Conservation (phyloP, 2,888 invertebrate genomes). For the Napeogenes inachia region DNA sequence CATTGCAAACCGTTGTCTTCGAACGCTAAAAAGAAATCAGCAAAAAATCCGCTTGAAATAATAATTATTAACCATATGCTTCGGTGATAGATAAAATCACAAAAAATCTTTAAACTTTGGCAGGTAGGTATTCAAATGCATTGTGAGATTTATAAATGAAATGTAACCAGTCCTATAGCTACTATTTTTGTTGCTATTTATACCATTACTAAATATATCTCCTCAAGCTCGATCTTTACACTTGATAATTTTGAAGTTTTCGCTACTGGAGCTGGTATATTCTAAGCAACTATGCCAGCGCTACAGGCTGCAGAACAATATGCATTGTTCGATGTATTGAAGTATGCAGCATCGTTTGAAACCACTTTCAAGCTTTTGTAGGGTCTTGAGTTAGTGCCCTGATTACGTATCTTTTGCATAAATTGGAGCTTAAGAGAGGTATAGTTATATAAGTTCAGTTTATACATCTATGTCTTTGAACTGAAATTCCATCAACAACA, state of each 20-base stretch:
- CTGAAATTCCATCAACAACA: no score
- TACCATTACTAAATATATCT: no score
- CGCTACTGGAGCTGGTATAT: slow-evolving; percentile 13
- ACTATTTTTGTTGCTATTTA: no score
- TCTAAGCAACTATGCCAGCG: slow-evolving; percentile 12
- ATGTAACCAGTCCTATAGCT: no score
- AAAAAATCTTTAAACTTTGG: no score
- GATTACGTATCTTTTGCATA: slow-evolving; percentile 17
- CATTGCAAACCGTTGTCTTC: slow-evolving; percentile 11
- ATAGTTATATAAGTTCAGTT: not conserved
- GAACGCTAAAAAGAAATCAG: slow-evolving; percentile 7
- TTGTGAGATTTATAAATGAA: no score
- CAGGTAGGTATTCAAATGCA: no score
- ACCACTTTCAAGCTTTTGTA: slow-evolving; percentile 6
- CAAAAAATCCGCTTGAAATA: not conserved
- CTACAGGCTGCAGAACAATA: slow-evolving; percentile 21
- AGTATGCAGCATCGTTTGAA: slow-evolving; percentile 10
- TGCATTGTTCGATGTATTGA: slow-evolving; percentile 23
- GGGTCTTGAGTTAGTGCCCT: slow-evolving; percentile 19
- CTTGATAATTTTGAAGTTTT: not conserved
- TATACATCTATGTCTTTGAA: no score
- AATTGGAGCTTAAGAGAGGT: no score
- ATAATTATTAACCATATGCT: not conserved
- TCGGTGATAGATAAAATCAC: not conserved
- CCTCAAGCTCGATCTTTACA: not conserved